Base-by-base conservation (phyloP, 2,888 invertebrate species). In the Ferdinandea cuprea region DNA sequence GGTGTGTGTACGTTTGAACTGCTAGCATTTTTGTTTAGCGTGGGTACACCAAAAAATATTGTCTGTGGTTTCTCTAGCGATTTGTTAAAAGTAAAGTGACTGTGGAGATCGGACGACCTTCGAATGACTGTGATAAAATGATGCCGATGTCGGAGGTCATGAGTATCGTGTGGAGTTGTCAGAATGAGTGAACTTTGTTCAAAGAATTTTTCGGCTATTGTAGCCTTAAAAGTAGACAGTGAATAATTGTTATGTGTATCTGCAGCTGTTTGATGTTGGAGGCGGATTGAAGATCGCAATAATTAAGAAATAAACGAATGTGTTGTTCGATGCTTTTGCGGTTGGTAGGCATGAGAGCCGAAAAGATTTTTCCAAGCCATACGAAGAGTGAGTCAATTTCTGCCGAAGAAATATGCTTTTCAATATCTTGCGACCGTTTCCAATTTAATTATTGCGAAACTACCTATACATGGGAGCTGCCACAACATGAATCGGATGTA, bases 1-100 rank as follows among this genome's bases (percentile, higher is more conserved):
- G 78, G 78, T 78, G 83, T 59, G 46, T 78, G 78, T 58, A 63
- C 78, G 44, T 73, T 78, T 83, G 83, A 83, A 78, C 83, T 73
- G 13, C 66, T 78, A 83, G 72, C 83, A 83, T 83, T 83, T 83
- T 44, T 11, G 21, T 15, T 40, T 58, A 32, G 58, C 69, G 54
- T 73, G 80, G 74, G 21, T 77, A 63, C 25, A 5, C 15, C n/a
- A 35, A 59, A 42, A 30, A 4, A 15, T 4, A 17, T 32, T 19
- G 40, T 73, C 21, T 56, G 17, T 19, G 58, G 28, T 56, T 68
- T 61, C 15, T 42, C 17, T 19, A 15, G 61, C 13, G 44, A 61
- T 72, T 58, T 78, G 46, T 66, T 65, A 65, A 63, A 50, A 65
- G 37, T 25, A 42, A 28, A 85, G 78, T 77, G 77, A 76, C 71